These are phyloP conservation scores for Rhinolophus sinicus DNA, from an alignment of 2,113 vertebrate species.

Conservation along the genomic window DNA sequence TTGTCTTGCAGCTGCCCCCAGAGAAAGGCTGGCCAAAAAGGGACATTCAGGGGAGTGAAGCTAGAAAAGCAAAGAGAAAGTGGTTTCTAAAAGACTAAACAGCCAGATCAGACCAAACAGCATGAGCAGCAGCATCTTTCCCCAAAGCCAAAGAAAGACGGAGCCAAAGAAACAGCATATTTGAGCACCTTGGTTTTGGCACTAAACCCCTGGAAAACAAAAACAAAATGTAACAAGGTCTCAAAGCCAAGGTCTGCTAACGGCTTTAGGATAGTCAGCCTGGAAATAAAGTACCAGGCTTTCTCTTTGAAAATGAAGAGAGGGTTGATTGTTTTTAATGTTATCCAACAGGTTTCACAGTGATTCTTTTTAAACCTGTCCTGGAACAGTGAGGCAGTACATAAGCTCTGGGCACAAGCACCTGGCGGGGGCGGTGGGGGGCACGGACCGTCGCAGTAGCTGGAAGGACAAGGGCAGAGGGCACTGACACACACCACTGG, in stretches of 20 bases:
- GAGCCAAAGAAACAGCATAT: not conserved
- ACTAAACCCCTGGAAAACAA: conserved; percentile 39
- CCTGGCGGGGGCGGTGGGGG: no score
- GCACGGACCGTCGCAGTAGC: accelerated
- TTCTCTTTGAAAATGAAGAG: not conserved
- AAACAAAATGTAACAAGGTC: conserved; percentile 12
- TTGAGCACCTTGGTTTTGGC: conserved; percentile 37
- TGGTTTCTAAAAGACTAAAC: not conserved
- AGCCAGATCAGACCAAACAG: not conserved
- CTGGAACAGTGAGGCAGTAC: not conserved
- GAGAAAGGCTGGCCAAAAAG: not conserved
- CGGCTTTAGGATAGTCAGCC: not conserved
- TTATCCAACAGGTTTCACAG: not conserved
- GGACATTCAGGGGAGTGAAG: not conserved
- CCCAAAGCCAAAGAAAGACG: not conserved
- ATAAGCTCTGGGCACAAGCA: accelerated
- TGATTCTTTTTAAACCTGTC: not conserved
- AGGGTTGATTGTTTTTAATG: not conserved
- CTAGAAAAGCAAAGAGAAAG: not conserved
- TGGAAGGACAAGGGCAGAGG: not conserved
- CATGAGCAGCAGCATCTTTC: not conserved
- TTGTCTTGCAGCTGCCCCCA: not conserved
- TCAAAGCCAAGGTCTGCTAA: conserved; percentile 38
- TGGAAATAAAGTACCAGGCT: not conserved
- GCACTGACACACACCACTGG: not conserved